phyloP scores from a whole-genome alignment of 1,140 invertebrate species.

The Monomorium pharaonis region DNA sequence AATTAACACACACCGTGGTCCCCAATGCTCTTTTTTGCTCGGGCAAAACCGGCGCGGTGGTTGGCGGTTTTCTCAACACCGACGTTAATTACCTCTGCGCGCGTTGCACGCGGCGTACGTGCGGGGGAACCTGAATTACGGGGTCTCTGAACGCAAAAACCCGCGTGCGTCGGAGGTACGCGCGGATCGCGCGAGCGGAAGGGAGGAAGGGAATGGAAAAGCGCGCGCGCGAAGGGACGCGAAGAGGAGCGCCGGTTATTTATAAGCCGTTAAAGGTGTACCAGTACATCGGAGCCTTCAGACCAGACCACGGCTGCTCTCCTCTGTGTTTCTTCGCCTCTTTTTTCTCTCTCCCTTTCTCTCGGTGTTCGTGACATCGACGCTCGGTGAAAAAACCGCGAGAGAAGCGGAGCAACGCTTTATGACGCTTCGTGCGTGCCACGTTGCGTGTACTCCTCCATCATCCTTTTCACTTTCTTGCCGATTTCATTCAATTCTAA shows the following conservation, averaged over 20 bases:
- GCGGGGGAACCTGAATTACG: slow-evolving; percentile 73
- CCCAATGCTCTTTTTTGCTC: slow-evolving; percentile 5
- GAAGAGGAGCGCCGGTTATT: slow-evolving; percentile 67
- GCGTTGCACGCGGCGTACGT: slow-evolving; percentile 62
- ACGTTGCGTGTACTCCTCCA: slow-evolving; percentile 37
- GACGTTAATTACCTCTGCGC: slow-evolving; percentile 67
- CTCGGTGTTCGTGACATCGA: slow-evolving; percentile 14
- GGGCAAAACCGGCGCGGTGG: background rate
- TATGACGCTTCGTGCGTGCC: slow-evolving; percentile 59
- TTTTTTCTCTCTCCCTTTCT: background rate
- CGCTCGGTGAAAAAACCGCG: slow-evolving; percentile 26
- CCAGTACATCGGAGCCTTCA: slow-evolving; percentile 56
- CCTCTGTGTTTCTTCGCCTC: background rate
- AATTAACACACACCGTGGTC: slow-evolving; percentile 23
- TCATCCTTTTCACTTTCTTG: background rate
- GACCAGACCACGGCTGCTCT: slow-evolving; percentile 13
- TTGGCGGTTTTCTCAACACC: slow-evolving; percentile 1
- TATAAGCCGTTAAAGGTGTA: slow-evolving; percentile 62
- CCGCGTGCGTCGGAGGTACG: slow-evolving; percentile 56
- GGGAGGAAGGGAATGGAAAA: slow-evolving; percentile 46
- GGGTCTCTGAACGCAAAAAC: slow-evolving; percentile 70
- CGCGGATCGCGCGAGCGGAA: background rate
- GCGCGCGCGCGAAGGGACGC: slow-evolving; percentile 65
- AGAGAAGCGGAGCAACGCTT: slow-evolving; percentile 50
- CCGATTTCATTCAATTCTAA: background rate